Base-by-base conservation (phyloP, 2,888 invertebrate genomes). In the Noctua janthina region DNA sequence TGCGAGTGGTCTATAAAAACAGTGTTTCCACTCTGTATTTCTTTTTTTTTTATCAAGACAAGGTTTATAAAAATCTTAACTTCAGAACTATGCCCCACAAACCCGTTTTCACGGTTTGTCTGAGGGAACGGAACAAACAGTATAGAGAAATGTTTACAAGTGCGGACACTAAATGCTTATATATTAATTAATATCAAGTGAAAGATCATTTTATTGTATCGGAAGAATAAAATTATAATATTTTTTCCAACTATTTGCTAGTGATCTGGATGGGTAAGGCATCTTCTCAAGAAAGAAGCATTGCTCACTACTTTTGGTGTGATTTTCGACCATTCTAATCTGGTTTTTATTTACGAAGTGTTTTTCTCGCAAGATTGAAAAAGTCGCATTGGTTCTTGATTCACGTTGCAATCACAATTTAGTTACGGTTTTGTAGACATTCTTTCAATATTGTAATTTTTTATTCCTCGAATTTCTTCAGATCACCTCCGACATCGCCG, bases 401-500 rank as follows among this genome's bases (percentile, higher is more conserved):
- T 17, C 7, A 74, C 39, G 0, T 74, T n/a, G 35, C 17, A 39
- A 74, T 75, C 8, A 23, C 46, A 6, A 13, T n/a, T 49, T 39
- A 51, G 46, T 13, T 17, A 11, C n/a, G 39, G 2, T 20, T 74
- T 1, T 49, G 73, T 75, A 39, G 10, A 10, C 15, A 4, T 68
- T 17, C n/a, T 43, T 56, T 29, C 59, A 54, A 71, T 70, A 77
- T 46, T 73, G 11, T 46, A n/a, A n/a, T 51, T 1, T 49, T 10
- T n/a, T 15, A 13, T 39, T 49, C 35, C 17, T 67, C 35, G 1
- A 1, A 17, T 17, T 59, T 74, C n/a, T 46, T 20, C 91, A 96
- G 97, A 81, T 97, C 97, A 0, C 97, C 97, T 17, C 95, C 96
- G 7, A 95, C 96, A 77, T 95, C 97, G 13, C 97, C 97, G 17